Conservation (phyloP, 2,888 invertebrate species). For the Thysanoteuthis rhombus region DNA sequence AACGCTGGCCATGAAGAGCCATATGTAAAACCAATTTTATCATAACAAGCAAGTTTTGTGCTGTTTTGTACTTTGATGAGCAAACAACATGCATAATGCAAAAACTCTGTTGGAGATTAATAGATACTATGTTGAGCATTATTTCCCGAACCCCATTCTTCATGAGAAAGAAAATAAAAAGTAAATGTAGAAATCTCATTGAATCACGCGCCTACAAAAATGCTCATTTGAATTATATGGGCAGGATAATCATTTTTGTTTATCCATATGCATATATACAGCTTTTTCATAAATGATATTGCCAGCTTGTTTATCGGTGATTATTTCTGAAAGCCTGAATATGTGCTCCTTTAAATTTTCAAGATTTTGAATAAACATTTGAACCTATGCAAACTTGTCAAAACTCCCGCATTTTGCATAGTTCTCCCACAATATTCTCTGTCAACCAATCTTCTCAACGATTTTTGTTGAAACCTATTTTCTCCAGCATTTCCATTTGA, state of each 20-base stretch:
- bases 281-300: not conserved
- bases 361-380: too few relatives aligned
- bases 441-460: too few relatives aligned
- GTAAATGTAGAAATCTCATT: not conserved
- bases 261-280: not conserved
- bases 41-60: not conserved
- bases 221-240: not conserved
- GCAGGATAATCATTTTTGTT: not conserved
- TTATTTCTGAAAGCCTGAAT: too few relatives aligned
- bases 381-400: too few relatives aligned
- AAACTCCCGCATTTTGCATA: too few relatives aligned
- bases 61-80: not conserved
- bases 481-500: too few relatives aligned
- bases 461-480: too few relatives aligned
- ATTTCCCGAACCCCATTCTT: not conserved
- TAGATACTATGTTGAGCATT: not conserved
- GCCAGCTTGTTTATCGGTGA: not conserved
- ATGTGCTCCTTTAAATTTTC: too few relatives aligned
- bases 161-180: not conserved
- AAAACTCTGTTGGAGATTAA: not conserved
- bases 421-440: too few relatives aligned
- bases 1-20: not conserved
- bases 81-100: not conserved
- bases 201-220: not conserved
- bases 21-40: not conserved